phyloP scores from a whole-genome alignment of 2,113 vertebrate species.

The Morone chrysops region DNA sequence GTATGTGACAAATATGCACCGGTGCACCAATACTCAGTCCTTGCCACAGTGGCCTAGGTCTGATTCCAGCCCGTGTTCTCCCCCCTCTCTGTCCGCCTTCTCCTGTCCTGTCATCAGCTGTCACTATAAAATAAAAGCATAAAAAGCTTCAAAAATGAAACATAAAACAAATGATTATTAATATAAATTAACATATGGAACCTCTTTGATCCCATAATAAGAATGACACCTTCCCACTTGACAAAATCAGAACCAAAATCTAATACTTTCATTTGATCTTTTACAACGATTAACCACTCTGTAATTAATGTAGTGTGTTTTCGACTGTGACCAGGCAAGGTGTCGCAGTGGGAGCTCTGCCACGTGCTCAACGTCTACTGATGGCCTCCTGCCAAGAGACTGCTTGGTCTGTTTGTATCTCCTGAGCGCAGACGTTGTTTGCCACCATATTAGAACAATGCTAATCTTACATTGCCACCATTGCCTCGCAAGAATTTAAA shows the following conservation, averaged over 20 bases:
- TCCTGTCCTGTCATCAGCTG: too few species aligned
- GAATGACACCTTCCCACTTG: not conserved
- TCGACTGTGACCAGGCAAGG: not conserved
- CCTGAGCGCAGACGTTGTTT: conserved; percentile 13
- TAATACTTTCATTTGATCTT: not conserved
- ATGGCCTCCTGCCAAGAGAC: conserved; percentile 38
- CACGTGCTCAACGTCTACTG: conserved; percentile 22
- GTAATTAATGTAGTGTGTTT: not conserved
- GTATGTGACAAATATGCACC: not conserved
- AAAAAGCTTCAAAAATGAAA: too few species aligned
- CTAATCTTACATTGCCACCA: not conserved
- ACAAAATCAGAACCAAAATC: not conserved
- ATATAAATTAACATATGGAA: not conserved
- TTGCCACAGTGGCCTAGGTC: too few species aligned
- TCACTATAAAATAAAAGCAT: too few species aligned
- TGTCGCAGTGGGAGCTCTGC: conserved; percentile 15
- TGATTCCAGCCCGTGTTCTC: too few species aligned
- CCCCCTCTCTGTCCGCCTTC: too few species aligned
- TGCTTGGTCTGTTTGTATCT: conserved; percentile 20
- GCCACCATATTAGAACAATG: not conserved
- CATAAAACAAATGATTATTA: too few species aligned
- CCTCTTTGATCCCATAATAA: not conserved
- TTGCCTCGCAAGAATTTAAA: not conserved
- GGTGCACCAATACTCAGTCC: too few species aligned
- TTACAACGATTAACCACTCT: not conserved